Evolutionary conservation across 2,888 invertebrate species (phyloP).

Genomic region (Acleris literana): DNA sequence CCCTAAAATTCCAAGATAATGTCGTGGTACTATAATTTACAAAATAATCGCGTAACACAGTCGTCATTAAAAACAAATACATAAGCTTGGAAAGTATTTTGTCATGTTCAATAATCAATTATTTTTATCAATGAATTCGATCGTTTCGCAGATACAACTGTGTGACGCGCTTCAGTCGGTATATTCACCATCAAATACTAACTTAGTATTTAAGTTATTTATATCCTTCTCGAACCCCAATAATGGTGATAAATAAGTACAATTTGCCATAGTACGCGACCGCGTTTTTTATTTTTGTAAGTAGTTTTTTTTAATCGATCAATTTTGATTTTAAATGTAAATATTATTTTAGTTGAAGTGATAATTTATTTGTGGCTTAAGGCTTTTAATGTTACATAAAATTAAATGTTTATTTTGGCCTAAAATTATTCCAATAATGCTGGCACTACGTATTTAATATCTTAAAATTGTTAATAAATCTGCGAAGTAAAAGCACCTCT

Average conservation of each 20-base stretch:
- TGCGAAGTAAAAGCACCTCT: conserved; percentile 24
- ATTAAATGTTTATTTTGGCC: conserved; percentile 30
- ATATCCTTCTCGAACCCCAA: conserved; percentile 18
- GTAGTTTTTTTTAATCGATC: conserved; percentile 48
- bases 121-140: too few species aligned
- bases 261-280: conserved; percentile 61
- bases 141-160: not conserved
- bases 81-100: too few species aligned
- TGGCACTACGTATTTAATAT: conserved; percentile 15
- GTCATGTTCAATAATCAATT: too few species aligned
- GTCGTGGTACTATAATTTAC: not conserved
- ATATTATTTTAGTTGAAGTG: conserved; percentile 33
- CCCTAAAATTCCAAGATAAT: not conserved
- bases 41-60: too few species aligned
- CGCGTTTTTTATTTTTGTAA: conserved; percentile 54
- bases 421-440: conserved; percentile 18
- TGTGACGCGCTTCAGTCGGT: not conserved
- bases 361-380: conserved; percentile 29
- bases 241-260: conserved; percentile 67
- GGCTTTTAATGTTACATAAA: conserved; percentile 16
- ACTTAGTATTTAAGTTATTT: conserved; percentile 17
- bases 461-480: not conserved
- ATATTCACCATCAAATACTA: conserved; percentile 1
- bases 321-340: conserved; percentile 32
- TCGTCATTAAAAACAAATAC: too few species aligned